Evolutionary conservation across 2,888 invertebrate genomes (phyloP), one percentile per base, ranked within the genome.

Genomic region (Pseudoips prasinana): DNA sequence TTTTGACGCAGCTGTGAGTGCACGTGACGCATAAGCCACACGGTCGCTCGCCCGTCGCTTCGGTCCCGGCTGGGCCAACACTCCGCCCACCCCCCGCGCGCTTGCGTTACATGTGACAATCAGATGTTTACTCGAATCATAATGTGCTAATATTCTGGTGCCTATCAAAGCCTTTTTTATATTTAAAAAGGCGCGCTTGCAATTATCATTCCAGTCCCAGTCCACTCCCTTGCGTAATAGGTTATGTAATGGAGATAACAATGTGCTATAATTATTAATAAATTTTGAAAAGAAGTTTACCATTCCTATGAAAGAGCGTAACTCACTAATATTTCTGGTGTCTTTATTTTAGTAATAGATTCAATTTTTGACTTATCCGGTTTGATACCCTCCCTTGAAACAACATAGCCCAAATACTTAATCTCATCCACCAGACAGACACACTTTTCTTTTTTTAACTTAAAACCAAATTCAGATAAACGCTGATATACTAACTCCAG

Each of bases 51-150:
- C 2, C 33, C 5, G 14, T 5, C 4, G 4, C 7, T 3, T 20
- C 20, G 20, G 4, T 20, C 20, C 7, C 7, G 7, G 3, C 7
- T 20, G 20, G 2, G 20, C 3, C 2, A 20, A 7, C 20, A 20
- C 20, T 7, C 20, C 36, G 0, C 47, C 41, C 0, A 55, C 6
- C 0, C 53, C 46, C 1, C 33, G 33, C 25, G 47, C 30, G 19
- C 55, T 52, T 4, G 43, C 52, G 29, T 60, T 60, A 10, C 52
- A 50, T 1, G 51, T 58, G 17, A 60, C 8, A 0, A 55, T 10
- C 1, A 46, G 7, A 0, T 33, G 34, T 9, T 38, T 37, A n/a
- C 26, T 31, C 1, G 42, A 45, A 19, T 54, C 44, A 22, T 51
- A 58, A 27, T 56, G 49, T 1, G 46, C 41, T 9, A 33, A 10